Percentiles rank a stretch among this genome's conserved stretches.
These are phyloP conservation scores for Graptemys geographica DNA, from an alignment of 2,797 vertebrate species.

Conservation along the genomic window DNA sequence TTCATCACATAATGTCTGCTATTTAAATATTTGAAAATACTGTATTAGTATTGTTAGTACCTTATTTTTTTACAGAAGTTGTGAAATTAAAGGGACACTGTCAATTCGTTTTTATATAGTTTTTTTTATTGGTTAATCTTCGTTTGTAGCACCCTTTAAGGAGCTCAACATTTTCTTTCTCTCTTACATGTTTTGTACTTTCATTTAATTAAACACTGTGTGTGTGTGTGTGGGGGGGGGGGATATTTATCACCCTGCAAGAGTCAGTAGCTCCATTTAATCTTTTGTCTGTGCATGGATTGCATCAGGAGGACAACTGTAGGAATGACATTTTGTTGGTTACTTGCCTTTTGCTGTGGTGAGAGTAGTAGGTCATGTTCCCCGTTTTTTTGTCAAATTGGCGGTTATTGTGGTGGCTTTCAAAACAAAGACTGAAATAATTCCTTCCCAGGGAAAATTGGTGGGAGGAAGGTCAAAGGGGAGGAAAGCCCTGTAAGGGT, in stretches of 20 bases:
- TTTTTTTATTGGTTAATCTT: neutral
- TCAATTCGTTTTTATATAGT: neutral
- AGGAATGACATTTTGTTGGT: neutral
- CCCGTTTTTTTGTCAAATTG: neutral
- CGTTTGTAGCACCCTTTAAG: neutral
- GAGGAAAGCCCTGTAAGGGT: neutral
- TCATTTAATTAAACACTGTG: neutral
- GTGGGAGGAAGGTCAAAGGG: neutral
- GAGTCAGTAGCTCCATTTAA: neutral
- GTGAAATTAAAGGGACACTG: neutral
- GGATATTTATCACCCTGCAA: neutral
- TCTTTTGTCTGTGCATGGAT: neutral
- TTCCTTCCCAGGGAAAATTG: neutral
- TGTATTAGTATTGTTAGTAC: neutral
- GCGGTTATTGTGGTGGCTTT: rapidly evolving
- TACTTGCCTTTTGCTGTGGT: neutral
- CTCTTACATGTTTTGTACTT: neutral
- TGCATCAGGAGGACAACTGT: neutral
- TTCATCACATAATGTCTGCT: neutral
- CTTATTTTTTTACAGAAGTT: neutral
- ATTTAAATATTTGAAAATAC: neutral
- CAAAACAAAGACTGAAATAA: neutral
- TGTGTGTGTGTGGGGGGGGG: neutral
- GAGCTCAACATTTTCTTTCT: neutral
- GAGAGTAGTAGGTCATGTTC: neutral